Conservation (phyloP, 2,797 vertebrate species). For the Delichon dasypus region DNA sequence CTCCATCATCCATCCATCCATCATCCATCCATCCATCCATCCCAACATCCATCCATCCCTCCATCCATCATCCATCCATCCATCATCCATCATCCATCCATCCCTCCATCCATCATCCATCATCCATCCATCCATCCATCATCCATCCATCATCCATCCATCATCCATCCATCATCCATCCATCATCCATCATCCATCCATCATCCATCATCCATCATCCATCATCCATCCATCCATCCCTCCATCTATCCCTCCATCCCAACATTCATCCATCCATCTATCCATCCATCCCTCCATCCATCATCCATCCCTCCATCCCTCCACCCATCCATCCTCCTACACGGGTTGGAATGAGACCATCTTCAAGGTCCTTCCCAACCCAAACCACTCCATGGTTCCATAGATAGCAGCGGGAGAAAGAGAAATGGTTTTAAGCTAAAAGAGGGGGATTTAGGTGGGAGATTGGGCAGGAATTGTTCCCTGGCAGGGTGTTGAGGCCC, state of each 20-base stretch:
- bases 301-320: neutral
- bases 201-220: neutral
- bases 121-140: neutral
- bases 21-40: too few relatives aligned
- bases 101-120: neutral
- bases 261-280: neutral
- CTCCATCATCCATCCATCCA: neutral
- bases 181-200: neutral
- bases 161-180: neutral
- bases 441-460: neutral
- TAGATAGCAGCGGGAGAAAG: accelerated
- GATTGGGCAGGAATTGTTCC: accelerated
- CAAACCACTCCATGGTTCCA: neutral
- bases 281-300: neutral
- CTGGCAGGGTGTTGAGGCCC: neutral
- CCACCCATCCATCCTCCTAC: too few relatives aligned
- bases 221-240: neutral
- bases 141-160: too few relatives aligned
- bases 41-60: too few relatives aligned
- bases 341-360: accelerated
- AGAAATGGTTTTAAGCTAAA: neutral
- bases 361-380: neutral
- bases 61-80: neutral
- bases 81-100: neutral
- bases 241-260: neutral